Base-by-base conservation (phyloP, 1,140 invertebrate species). In the Drosophila bipectinata region DNA sequence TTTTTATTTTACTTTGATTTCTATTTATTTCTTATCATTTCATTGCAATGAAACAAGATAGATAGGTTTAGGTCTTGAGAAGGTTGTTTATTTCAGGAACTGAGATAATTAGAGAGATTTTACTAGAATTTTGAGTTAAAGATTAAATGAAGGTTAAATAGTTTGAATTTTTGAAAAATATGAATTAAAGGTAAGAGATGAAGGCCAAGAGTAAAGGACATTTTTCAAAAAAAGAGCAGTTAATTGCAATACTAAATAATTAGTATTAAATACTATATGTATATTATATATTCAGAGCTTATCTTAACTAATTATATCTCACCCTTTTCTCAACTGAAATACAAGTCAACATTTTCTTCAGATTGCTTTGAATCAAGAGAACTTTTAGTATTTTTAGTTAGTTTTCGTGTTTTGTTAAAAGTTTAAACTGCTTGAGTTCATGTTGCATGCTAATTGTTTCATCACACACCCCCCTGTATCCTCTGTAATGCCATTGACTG, bases 1-100 rank as follows among this genome's bases (percentile, higher is more conserved):
- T 92, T 92, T 89, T 91, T 79, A 75, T 69, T 79, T 91, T 77
- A 77, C 87, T 87, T 83, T 72, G 26, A 56, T 76, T 68, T 77
- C 55, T 37, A 28, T 77, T 80, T 30, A 49, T 72, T 73, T 64
- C n/a, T 68, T 68, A 47, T 87, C 72, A 84, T 81, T 84, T 85
- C 77, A 79, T 82, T 53, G 37, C 48, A 54, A 58, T n/a, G 61
- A 41, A 39, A 66, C 32, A 34, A 41, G 34, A 61, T 44, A 8
- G 56, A 5, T 28, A 28, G 5, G 4, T 6, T 28, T 28, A 28
- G 26, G 1, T 5, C 26, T 28, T 28, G 5, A 6, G 5, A 0
- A 28, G 26, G 26, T 28, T 28, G 1, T 28, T 32, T 32, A 10
- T 32, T 10, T 32, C 32, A 32, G 9, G 34, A 44, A 18, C 41